These are phyloP conservation scores for Prunella fulvescens DNA, from an alignment of 2,113 vertebrate genomes.

Conservation along the genomic window DNA sequence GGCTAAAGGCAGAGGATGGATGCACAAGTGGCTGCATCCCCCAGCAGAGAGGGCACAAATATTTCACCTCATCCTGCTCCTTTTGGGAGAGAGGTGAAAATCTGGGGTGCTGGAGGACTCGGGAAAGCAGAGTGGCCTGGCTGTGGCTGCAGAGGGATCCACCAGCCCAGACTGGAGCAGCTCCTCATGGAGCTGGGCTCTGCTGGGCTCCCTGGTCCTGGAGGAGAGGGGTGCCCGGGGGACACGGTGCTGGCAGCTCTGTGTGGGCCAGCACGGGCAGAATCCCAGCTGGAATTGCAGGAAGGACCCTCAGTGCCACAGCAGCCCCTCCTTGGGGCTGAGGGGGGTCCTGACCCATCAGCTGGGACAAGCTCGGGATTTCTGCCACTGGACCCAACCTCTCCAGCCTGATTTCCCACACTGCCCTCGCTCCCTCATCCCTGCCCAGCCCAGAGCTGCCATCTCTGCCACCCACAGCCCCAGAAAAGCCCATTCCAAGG, in stretches of 20 bases:
- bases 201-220: not conserved
- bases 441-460: not conserved
- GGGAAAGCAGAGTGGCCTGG: not conserved
- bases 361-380: not conserved
- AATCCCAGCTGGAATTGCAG: rapidly evolving
- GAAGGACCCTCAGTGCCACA: not conserved
- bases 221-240: too few species aligned
- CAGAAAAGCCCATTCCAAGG: not conserved
- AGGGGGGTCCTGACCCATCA: too few species aligned
- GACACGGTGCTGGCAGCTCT: not conserved
- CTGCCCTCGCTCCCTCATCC: not conserved
- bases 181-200: rapidly evolving
- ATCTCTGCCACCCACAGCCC: not conserved
- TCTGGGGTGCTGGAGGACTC: not conserved
- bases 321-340: not conserved
- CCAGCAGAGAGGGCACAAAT: not conserved
- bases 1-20: not conserved
- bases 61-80: not conserved
- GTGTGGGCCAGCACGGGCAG: not conserved
- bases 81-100: not conserved
- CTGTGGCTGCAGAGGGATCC: not conserved
- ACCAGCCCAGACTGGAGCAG: rapidly evolving
- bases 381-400: not conserved
- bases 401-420: not conserved
- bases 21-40: not conserved